A percentile compares a stretch with the other conserved stretches of the same genome.
These are phyloP conservation scores for Umimayanthus kanabou DNA, from an alignment of 92 coral and sea anemone species.

Conservation along the genomic window DNA sequence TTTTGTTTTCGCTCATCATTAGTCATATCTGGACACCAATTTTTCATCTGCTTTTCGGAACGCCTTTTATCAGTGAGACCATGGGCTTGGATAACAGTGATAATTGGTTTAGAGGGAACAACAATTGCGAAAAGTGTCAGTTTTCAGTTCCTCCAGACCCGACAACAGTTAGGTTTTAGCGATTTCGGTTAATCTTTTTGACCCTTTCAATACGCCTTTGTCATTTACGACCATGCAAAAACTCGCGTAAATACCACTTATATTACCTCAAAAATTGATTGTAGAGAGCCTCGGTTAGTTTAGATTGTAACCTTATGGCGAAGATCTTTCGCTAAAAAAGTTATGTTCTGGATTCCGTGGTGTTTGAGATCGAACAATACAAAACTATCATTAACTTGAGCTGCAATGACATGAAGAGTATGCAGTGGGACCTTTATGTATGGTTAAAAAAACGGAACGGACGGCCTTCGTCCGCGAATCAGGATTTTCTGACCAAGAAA, in stretches of 20 bases:
- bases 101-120: conserved; percentile 28
- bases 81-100: conserved; percentile 13
- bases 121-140: conserved; percentile 8
- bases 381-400: background rate
- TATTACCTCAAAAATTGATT: too few relatives aligned
- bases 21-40: conserved; percentile 24
- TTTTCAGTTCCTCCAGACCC: background rate
- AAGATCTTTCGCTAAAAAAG: background rate
- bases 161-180: background rate
- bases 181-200: background rate
- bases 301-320: background rate
- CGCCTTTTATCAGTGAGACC: background rate
- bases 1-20: background rate
- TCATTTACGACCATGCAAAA: background rate
- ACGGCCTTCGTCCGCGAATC: background rate
- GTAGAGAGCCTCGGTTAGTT: background rate
- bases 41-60: conserved; percentile 34
- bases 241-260: background rate
- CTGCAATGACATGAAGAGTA: background rate
- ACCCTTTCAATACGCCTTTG: background rate
- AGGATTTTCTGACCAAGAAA: background rate
- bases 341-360: background rate
- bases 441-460: background rate
- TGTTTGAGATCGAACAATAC: too few relatives aligned
- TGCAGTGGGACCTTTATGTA: background rate